These are phyloP conservation scores for Catalaphyllia jardinei DNA, from an alignment of 64 coral and sea anemone genomes.

Conservation along the genomic window DNA sequence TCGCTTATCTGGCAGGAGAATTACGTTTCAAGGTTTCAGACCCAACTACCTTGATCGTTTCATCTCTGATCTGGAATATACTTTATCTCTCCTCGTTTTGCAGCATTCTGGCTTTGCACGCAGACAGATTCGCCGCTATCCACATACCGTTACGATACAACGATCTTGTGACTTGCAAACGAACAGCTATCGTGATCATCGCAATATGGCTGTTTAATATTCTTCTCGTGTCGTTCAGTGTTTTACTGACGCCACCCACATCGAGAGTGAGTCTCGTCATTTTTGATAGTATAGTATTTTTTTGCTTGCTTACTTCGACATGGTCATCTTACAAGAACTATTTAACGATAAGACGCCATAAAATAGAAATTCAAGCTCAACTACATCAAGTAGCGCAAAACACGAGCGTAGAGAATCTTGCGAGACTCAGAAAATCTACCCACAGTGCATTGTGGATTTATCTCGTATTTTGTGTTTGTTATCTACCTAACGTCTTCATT, in stretches of 20 bases:
- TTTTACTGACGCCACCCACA: not conserved
- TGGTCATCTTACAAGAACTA: not conserved
- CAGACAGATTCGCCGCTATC: conserved; percentile 1
- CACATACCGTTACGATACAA: not conserved
- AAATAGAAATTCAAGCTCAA: not conserved
- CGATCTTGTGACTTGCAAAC: not conserved
- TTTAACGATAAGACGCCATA: conserved; percentile 4
- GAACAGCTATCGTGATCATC: not conserved
- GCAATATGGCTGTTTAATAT: not conserved
- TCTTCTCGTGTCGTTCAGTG: not conserved
- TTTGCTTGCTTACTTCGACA: not conserved
- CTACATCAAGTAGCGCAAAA: not conserved
- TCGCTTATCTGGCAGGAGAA: not conserved
- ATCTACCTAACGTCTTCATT: not conserved
- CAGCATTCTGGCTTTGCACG: not conserved
- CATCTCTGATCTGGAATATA: not conserved
- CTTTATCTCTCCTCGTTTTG: not conserved
- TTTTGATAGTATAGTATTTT: not conserved
- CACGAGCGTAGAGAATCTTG: not conserved
- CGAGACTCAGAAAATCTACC: not conserved
- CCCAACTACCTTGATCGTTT: not conserved
- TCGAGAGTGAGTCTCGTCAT: not conserved
- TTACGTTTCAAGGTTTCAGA: not conserved
- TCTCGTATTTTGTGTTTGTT: conserved; percentile 5
- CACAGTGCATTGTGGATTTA: not conserved